These are phyloP conservation scores for Magallana gigas DNA, from an alignment of 1,140 invertebrate genomes.

Conservation along the genomic window DNA sequence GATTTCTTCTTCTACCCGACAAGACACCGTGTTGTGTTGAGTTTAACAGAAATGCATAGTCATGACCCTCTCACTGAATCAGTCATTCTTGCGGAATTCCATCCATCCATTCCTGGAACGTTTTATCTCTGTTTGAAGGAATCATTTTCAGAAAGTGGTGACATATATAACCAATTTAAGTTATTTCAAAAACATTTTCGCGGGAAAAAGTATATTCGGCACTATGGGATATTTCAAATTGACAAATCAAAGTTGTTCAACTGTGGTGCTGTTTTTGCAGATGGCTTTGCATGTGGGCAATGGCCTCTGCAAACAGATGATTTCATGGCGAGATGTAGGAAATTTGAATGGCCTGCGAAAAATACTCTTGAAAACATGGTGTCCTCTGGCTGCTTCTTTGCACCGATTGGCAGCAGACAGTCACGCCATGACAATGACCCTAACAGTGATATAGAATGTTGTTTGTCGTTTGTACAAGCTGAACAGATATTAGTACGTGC, in stretches of 20 bases:
- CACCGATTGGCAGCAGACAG: constrained; percentile 15
- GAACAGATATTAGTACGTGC: constrained; percentile 40
- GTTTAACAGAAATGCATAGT: not conserved
- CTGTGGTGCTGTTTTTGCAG: not conserved
- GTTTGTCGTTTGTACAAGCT: constrained; percentile 35
- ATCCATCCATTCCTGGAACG: not conserved
- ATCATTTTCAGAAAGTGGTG: not conserved
- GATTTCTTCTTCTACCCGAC: not conserved
- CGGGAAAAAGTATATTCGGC: no score
- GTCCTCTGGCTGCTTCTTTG: constrained; percentile 32
- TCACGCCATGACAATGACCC: not conserved
- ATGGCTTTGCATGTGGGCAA: not conserved
- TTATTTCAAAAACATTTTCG: no score
- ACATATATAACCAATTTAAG: no score
- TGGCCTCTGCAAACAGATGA: constrained; percentile 20
- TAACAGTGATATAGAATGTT: constrained; percentile 24
- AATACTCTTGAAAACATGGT: constrained; percentile 24
- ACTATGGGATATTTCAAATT: no score
- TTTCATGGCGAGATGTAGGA: not conserved
- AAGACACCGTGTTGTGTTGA: not conserved
- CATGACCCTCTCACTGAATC: not conserved
- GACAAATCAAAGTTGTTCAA: no score
- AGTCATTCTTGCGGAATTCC: not conserved
- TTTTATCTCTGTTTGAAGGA: not conserved
- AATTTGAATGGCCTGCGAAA: constrained; percentile 37